phyloP scores from a whole-genome alignment of 1,140 invertebrate species.

The Drosophila prosaltans region DNA sequence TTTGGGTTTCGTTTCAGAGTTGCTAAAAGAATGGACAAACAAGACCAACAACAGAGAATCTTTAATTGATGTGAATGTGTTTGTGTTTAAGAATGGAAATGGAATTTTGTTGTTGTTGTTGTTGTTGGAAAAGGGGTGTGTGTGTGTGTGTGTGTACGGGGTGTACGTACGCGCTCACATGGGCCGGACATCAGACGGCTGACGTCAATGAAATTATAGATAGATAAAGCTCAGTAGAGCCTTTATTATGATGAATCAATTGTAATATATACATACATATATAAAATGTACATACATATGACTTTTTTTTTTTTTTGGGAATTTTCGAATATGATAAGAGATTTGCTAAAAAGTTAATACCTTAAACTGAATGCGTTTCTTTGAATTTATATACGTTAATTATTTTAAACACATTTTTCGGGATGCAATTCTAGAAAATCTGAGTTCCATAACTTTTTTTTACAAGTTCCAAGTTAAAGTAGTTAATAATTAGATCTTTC shows the following conservation, averaged over 20 bases:
- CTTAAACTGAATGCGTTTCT: too few relatives aligned
- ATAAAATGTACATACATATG: not conserved
- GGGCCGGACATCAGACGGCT: not conserved
- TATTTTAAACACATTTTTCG: too few relatives aligned
- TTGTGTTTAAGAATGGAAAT: not conserved
- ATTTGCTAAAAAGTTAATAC: too few relatives aligned
- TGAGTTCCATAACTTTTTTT: too few relatives aligned
- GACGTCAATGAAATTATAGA: constrained; percentile 11
- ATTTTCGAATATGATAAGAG: too few relatives aligned
- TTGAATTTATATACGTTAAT: too few relatives aligned
- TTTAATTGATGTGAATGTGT: constrained; percentile 1
- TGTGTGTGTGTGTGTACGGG: not conserved
- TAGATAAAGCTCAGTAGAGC: constrained; percentile 6
- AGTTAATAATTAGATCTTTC: too few relatives aligned
- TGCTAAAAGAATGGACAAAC: constrained; percentile 47
- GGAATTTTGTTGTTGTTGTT: not conserved
- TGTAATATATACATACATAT: not conserved
- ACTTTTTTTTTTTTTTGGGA: too few relatives aligned
- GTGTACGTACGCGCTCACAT: not conserved
- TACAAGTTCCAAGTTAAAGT: too few relatives aligned
- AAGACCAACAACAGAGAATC: constrained; percentile 21
- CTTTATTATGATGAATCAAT: constrained; percentile 4
- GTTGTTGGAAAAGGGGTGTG: not conserved
- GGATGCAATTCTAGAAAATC: too few relatives aligned
- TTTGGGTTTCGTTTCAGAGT: constrained; percentile 5